phyloP scores from a whole-genome alignment of 2,888 invertebrate genomes.

The Masnerella sp. region DNA sequence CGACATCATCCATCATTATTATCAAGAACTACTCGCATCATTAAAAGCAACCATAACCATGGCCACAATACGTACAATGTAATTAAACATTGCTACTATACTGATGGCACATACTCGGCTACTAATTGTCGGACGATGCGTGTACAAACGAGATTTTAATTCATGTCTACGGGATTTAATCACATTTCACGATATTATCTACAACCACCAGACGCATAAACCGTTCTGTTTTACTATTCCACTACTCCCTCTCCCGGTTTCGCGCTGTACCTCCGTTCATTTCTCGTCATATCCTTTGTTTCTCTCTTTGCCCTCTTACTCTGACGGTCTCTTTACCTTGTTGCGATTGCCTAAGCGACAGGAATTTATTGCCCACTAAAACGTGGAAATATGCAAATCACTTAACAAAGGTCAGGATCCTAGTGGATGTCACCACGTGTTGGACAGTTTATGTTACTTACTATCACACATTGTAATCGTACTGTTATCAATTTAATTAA shows the following conservation, averaged over 20 bases:
- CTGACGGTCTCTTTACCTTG: constrained; percentile 66
- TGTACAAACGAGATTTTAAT: constrained; percentile 63
- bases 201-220: constrained; percentile 68
- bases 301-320: constrained; percentile 63
- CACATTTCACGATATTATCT: constrained; percentile 65
- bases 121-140: constrained; percentile 55
- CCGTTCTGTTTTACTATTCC: constrained; percentile 68
- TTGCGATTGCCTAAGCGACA: constrained; percentile 73
- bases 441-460: constrained; percentile 49
- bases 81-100: constrained; percentile 42
- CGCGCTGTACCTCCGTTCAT: constrained; percentile 56
- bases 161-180: constrained; percentile 64
- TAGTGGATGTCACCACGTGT: constrained; percentile 65
- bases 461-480: constrained; percentile 43
- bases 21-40: too few species aligned
- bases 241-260: constrained; percentile 59
- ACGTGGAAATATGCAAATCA: constrained; percentile 74
- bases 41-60: too few species aligned
- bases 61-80: constrained; percentile 73
- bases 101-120: constrained; percentile 33
- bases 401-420: constrained; percentile 74
- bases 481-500: constrained; percentile 29
- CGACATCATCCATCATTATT: too few species aligned
- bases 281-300: constrained; percentile 63
- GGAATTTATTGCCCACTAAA: constrained; percentile 75